These are phyloP conservation scores for Radopholus similis DNA, from an alignment of 1,140 invertebrate genomes.

Conservation along the genomic window DNA sequence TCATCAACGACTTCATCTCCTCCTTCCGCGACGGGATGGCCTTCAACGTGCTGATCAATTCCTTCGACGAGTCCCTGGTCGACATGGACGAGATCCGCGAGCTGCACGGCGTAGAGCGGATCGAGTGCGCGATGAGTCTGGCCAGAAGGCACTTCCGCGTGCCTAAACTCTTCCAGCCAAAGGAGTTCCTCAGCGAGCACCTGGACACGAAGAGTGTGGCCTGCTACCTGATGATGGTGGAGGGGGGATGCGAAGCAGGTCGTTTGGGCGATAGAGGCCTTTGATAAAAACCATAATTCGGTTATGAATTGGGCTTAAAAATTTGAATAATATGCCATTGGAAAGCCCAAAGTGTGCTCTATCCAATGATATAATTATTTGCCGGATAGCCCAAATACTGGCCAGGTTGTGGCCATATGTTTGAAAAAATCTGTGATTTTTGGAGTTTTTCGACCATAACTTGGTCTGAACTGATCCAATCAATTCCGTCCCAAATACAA, in stretches of 20 bases:
- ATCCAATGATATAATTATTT: no score
- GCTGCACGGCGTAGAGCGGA: conserved; percentile 48
- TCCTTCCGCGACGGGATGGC: conserved; percentile 56
- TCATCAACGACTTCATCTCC: conserved; percentile 54
- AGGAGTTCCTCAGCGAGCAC: conserved; percentile 55
- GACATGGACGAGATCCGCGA: conserved; percentile 40
- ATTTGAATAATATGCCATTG: no score
- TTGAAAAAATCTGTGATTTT: no score
- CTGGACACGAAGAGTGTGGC: conserved; percentile 51
- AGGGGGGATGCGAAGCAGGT: neutral
- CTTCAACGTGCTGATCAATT: conserved; percentile 51
- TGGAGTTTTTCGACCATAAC: no score
- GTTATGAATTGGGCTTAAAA: no score
- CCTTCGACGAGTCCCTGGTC: conserved; percentile 48
- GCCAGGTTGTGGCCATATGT: no score
- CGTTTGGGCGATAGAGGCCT: no score
- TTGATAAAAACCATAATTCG: no score
- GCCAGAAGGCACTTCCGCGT: conserved; percentile 48
- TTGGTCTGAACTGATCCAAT: no score
- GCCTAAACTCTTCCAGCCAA: conserved; percentile 42
- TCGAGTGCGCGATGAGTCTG: conserved; percentile 49
- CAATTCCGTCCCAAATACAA: no score
- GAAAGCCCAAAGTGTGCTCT: no score
- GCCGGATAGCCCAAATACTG: no score
- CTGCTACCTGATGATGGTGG: conserved; percentile 47